phyloP scores from a whole-genome alignment of 2,888 invertebrate species.

The Sarcophaga caerulescens region DNA sequence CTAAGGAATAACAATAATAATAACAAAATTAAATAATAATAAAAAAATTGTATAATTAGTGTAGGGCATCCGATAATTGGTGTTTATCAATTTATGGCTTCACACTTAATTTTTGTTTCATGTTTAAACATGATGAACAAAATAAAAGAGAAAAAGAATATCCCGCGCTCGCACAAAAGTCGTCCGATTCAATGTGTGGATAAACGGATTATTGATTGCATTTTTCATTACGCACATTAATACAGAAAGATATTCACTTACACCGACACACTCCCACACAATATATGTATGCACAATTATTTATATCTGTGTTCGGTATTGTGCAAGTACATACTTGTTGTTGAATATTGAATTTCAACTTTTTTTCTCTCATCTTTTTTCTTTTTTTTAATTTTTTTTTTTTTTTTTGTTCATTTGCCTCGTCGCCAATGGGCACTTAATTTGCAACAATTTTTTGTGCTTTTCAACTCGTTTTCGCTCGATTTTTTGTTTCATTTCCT shows the following conservation, averaged over 20 bases:
- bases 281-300: slow-evolving; percentile 8
- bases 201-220: slow-evolving; percentile 65
- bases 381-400: neutral
- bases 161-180: slow-evolving; percentile 37
- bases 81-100: slow-evolving; percentile 1
- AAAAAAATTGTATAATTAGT: too few species aligned
- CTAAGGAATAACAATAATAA: too few species aligned
- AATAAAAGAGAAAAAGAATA: slow-evolving; percentile 4
- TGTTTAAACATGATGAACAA: slow-evolving; percentile 35
- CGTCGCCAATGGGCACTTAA: slow-evolving; percentile 63
- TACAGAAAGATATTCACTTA: neutral
- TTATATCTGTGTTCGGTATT: neutral
- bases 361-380: slow-evolving; percentile 1
- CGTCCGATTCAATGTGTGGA: slow-evolving; percentile 52
- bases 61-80: neutral
- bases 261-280: neutral
- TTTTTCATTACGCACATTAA: slow-evolving; percentile 63
- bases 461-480: neutral
- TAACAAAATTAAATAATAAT: too few species aligned
- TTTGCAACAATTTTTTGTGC: slow-evolving; percentile 52
- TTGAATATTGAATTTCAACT: slow-evolving; percentile 34
- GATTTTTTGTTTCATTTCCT: neutral
- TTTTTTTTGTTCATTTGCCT: slow-evolving; percentile 38
- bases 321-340: slow-evolving; percentile 1
- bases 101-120: slow-evolving; percentile 12